phyloP scores from a whole-genome alignment of 2,888 invertebrate species.

The Geotrupes spiniger region DNA sequence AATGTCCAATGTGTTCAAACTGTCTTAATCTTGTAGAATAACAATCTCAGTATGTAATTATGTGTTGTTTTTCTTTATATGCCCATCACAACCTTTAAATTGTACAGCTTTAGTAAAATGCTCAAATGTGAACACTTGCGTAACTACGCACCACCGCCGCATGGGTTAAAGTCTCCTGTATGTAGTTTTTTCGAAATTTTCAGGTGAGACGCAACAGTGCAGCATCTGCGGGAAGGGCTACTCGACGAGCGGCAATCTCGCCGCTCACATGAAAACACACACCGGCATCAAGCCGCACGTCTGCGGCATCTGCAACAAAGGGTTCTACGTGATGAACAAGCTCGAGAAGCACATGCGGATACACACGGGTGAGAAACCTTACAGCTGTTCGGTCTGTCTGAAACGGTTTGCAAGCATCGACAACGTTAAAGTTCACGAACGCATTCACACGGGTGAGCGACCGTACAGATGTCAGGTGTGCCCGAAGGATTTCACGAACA shows the following conservation, averaged over 20 bases:
- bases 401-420: conserved; percentile 32
- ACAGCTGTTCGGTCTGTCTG: conserved; percentile 36
- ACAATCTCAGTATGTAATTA: too few relatives aligned
- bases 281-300: conserved; percentile 35
- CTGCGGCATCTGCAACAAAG: conserved; percentile 36
- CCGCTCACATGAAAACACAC: conserved; percentile 39
- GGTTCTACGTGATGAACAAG: conserved; percentile 36
- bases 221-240: conserved; percentile 34
- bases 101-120: too few relatives aligned
- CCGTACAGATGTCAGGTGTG: conserved; percentile 31
- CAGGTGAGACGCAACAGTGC: conserved; percentile 38
- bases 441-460: conserved; percentile 31
- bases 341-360: conserved; percentile 42
- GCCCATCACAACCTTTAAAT: too few relatives aligned
- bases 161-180: background rate
- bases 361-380: conserved; percentile 44
- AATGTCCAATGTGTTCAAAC: too few relatives aligned
- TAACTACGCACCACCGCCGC: too few relatives aligned
- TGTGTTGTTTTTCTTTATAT: too few relatives aligned
- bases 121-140: too few relatives aligned
- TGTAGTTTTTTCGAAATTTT: conserved; percentile 11
- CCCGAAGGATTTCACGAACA: conserved; percentile 31
- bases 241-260: conserved; percentile 32
- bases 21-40: too few relatives aligned
- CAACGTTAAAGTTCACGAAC: conserved; percentile 31